Evolutionary conservation across 2,797 vertebrate genomes (phyloP), one percentile per base, ranked within the genome.

Genomic region (Clarias platycephalus): DNA sequence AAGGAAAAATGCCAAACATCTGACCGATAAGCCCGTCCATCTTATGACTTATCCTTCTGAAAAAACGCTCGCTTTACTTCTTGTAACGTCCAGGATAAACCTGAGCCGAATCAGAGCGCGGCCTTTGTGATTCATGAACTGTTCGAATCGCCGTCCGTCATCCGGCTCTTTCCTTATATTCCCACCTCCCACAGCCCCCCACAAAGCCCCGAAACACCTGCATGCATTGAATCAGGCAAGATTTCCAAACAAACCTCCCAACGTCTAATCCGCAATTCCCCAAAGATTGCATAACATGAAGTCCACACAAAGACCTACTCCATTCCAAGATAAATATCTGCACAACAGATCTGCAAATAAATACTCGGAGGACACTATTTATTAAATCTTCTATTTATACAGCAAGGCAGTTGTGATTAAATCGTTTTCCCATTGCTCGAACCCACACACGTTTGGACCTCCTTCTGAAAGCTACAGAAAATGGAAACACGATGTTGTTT

Each of bases 41-140:
- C 78, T 64, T 49, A 49, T 68, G 40, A 67, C 58, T 74, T 82
- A 85, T 92, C 90, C 87, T 88, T 85, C 81, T 85, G 68, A 76
- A 68, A 68, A 68, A 18, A 57, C 22, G 18, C 44, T 68, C 31
- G 57, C 76, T 67, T 53, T 53, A 3, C 55, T 88, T 81, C 49
- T 60, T 58, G 89, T 88, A 90, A 84, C 83, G 84, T 64, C 91
- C 84, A 88, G 58, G 86, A 91, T 90, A 88, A 93, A 90, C 88
- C 86, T 79, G 26, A 70, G 68, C 87, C 24, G 1, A 62, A 74
- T 79, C 64, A 79, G 49, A 82, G 87, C 72, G 88, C 84, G 89
- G 72, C 80, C 70, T 34, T 78, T 55, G 40, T 84, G 62, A 70
- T 78, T 74, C 81, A 66, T 62, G 80, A 82, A 57, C 24, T 10